Evolutionary conservation across 2,113 vertebrate species (phyloP).

Genomic region (Colistium nudipinnis): DNA sequence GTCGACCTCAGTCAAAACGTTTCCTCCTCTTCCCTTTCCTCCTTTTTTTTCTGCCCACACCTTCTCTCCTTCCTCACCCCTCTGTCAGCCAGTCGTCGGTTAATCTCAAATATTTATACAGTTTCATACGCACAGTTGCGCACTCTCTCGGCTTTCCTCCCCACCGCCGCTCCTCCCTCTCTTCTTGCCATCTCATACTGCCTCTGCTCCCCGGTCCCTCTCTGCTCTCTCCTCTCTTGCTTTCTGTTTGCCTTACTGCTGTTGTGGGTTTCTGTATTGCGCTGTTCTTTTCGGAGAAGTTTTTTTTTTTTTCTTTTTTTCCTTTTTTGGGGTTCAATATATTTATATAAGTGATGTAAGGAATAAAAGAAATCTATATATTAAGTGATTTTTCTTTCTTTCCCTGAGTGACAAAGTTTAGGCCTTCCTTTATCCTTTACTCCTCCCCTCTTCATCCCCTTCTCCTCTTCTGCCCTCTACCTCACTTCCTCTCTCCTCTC

Average conservation of each 20-base stretch:
- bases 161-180: neutral
- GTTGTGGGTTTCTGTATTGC: conserved; percentile 85
- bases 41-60: conserved; percentile 42
- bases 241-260: conserved; percentile 86
- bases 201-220: conserved; percentile 48
- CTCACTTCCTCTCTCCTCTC: conserved; percentile 11
- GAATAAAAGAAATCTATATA: conserved; percentile 87
- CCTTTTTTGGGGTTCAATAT: conserved; percentile 80
- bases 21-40: conserved; percentile 45
- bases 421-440: conserved; percentile 64
- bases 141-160: conserved; percentile 43
- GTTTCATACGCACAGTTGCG: conserved; percentile 71
- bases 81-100: conserved; percentile 43
- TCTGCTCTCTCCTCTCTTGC: conserved; percentile 72
- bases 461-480: conserved; percentile 66
- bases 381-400: conserved; percentile 82
- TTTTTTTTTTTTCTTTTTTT: conserved; percentile 65
- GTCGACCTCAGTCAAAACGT: conserved; percentile 75
- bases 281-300: conserved; percentile 65
- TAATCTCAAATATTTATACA: conserved; percentile 72
- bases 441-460: conserved; percentile 53
- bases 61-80: conserved; percentile 57
- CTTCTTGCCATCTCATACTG: conserved; percentile 49
- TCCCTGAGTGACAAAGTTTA: conserved; percentile 78
- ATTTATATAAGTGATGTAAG: conserved; percentile 90